Base-by-base conservation (phyloP, 2,888 invertebrate genomes). In the Drosophila kuntzei region DNA sequence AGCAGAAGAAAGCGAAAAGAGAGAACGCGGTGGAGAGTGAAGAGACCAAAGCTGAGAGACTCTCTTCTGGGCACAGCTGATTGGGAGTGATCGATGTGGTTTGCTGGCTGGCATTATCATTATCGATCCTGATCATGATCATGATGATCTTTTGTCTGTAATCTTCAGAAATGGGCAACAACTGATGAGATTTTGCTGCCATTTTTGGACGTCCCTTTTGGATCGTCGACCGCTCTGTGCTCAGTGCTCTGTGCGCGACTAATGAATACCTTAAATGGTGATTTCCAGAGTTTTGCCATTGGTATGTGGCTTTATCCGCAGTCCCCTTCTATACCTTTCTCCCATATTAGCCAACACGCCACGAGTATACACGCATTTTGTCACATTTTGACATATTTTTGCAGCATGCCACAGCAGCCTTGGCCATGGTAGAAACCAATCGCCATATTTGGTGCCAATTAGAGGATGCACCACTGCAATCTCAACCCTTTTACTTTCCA, bases 161-260 rank as follows among this genome's bases (percentile, higher is more conserved):
- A 87, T 81, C 84, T 64, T 55, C 80, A 75, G 80, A 85, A 83
- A 90, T 88, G 90, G 82, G 75, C 80, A 87, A 39, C 67, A 79
- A 64, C 81, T 90, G 90, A 90, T 90, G 90, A 90, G 90, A 84
- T 87, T 88, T 90, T 87, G 79, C 71, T 84, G 77, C 90, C 90
- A 86, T 91, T 87, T 90, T 90, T 85, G 91, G 89, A 22, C 43
- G 50, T 68, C 79, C 79, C 79, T 79, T 76, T 54, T 68, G 32
- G 49, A 37, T 37, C 32, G 37, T 37, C 16, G 25, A 20, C 7
- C 51, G 36, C 37, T 53, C 37, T 16, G 22, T 14, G 29, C 25
- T 16, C 14, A 16, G 14, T 18, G 41, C 20, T 51, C 50, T 49
- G 43, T 53, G 63, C 69, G 44, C 80, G 62, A 66, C 87, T 85